A percentile compares a stretch with the other conserved stretches of the same genome.
These are phyloP conservation scores for Cyclura pinguis DNA, from an alignment of 2,797 vertebrate species.

Conservation along the genomic window DNA sequence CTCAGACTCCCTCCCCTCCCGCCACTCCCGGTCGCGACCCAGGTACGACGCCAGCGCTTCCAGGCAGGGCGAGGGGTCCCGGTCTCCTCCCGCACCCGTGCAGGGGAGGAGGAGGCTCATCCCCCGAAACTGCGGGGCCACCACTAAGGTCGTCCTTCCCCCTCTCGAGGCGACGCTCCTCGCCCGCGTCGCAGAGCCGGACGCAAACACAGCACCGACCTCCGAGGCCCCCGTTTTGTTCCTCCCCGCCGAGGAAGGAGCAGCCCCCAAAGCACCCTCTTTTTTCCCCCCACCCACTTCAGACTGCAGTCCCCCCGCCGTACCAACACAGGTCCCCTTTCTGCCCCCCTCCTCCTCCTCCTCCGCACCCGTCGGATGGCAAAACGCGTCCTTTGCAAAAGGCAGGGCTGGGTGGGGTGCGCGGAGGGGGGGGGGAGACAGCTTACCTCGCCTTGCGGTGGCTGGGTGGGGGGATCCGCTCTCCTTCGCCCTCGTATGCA, in stretches of 20 bases:
- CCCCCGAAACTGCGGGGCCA: background rate
- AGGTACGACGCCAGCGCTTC: background rate
- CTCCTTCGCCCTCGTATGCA: conserved; percentile 50
- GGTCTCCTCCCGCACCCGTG: no score
- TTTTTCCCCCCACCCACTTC: background rate
- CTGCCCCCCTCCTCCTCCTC: no score
- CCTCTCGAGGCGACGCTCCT: background rate
- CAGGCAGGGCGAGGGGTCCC: no score
- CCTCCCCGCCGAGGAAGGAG: no score
- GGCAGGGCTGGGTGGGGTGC: conserved; percentile 31
- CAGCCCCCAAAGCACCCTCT: no score
- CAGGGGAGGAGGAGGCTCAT: background rate
- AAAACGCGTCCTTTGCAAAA: conserved; percentile 48
- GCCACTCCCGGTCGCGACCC: background rate
- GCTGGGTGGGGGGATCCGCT: conserved; percentile 46
- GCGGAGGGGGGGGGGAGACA: conserved; percentile 53
- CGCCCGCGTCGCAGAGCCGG: no score
- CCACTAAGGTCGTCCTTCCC: no score
- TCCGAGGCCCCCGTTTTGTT: no score
- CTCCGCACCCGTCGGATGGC: conserved; percentile 23
- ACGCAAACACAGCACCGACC: no score
- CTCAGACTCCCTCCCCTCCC: no score
- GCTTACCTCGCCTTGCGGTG: conserved; percentile 46
- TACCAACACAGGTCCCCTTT: background rate
- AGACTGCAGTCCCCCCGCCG: background rate